These are phyloP conservation scores for Drosophila affinis DNA, from an alignment of 2,888 invertebrate genomes.

Conservation along the genomic window DNA sequence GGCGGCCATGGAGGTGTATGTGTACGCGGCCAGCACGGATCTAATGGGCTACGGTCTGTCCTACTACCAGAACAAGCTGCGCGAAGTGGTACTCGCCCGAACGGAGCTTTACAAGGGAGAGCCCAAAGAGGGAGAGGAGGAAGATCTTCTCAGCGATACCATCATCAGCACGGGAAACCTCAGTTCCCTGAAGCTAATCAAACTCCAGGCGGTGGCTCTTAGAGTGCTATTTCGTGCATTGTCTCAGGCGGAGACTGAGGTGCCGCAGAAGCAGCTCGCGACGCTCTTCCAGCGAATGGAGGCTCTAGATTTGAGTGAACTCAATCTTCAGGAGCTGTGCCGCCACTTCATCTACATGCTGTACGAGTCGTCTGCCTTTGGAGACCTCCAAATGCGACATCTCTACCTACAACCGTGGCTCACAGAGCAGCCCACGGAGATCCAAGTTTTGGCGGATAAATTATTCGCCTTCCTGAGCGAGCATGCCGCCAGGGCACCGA, in stretches of 20 bases:
- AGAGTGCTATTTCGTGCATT: conserved; percentile 58
- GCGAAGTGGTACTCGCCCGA: conserved; percentile 76
- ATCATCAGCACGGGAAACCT: conserved; percentile 77
- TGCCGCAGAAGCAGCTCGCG: conserved; percentile 40
- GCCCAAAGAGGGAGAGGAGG: not conserved
- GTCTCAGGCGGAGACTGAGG: not conserved
- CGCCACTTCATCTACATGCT: conserved; percentile 83
- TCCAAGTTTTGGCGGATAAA: conserved; percentile 52
- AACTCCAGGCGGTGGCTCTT: conserved; percentile 79
- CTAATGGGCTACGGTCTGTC: conserved; percentile 82
- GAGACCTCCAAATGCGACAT: conserved; percentile 81
- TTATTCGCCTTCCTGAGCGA: conserved; percentile 48
- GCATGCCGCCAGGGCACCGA: not conserved
- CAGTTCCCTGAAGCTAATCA: conserved; percentile 72
- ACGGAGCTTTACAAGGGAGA: conserved; percentile 49
- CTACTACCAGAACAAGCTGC: conserved; percentile 82
- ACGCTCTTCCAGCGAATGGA: conserved; percentile 63
- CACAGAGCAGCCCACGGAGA: conserved; percentile 13
- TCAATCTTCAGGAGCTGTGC: conserved; percentile 38
- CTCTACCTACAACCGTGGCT: conserved; percentile 69
- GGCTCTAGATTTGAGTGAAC: conserved; percentile 53
- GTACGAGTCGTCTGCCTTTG: conserved; percentile 83
- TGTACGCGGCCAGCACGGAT: conserved; percentile 81
- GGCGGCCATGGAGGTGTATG: conserved; percentile 83
- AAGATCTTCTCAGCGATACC: conserved; percentile 69